phyloP scores from a whole-genome alignment of 2,888 invertebrate species.

The Prosopocoilus inquinatus region DNA sequence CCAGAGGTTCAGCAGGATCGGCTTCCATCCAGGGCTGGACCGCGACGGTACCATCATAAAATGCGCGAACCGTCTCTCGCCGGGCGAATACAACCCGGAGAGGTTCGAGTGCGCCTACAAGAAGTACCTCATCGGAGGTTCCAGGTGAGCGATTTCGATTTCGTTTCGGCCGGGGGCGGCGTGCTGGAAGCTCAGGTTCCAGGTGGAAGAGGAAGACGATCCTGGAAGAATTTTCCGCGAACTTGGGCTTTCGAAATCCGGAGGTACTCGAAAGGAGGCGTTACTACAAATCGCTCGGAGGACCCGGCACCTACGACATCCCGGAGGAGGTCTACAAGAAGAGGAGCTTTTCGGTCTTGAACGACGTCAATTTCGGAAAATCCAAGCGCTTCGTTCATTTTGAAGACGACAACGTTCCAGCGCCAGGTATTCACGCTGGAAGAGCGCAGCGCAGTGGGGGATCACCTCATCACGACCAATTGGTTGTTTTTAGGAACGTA shows the following conservation, averaged over 20 bases:
- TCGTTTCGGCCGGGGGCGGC: neutral
- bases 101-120: conserved; percentile 23
- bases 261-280: conserved; percentile 26
- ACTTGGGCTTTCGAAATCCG: conserved; percentile 34
- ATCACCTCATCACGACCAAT: neutral
- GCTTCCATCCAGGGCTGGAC: conserved; percentile 32
- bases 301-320: conserved; percentile 36
- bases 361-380: conserved; percentile 32
- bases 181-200: neutral
- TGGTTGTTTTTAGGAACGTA: neutral
- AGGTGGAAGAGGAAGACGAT: conserved; percentile 35
- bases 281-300: conserved; percentile 25
- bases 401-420: conserved; percentile 24
- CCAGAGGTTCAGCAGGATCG: too few relatives aligned
- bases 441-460: neutral
- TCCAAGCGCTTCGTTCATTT: conserved; percentile 26
- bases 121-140: conserved; percentile 15
- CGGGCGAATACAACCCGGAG: conserved; percentile 29
- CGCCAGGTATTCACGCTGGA: conserved; percentile 25
- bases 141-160: neutral
- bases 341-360: conserved; percentile 19
- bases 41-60: conserved; percentile 20
- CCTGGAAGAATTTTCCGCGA: conserved; percentile 34
- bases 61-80: conserved; percentile 21
- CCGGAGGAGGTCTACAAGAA: conserved; percentile 22